Evolutionary conservation across 2,888 invertebrate genomes (phyloP).

Genomic region (Calameuta idolon): DNA sequence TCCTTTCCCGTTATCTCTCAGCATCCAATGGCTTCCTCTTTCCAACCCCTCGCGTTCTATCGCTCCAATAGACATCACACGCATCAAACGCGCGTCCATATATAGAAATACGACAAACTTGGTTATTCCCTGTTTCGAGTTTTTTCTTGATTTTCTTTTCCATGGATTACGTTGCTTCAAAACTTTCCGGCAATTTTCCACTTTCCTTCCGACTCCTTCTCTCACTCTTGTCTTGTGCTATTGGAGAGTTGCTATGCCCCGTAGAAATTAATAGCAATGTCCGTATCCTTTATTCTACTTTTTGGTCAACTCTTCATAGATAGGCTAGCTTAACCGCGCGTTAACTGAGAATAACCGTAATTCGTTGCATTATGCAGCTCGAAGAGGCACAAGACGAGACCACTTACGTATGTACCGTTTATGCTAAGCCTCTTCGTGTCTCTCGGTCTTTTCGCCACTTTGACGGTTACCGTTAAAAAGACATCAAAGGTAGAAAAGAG

Average conservation of each 20-base stretch:
- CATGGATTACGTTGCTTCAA: neutral
- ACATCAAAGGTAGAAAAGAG: neutral
- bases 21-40: neutral
- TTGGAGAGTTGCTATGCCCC: no score
- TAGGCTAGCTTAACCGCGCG: neutral
- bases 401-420: conserved; percentile 13
- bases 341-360: neutral
- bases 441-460: conserved; percentile 4
- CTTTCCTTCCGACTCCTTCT: neutral
- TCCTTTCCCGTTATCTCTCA: neutral
- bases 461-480: conserved; percentile 6
- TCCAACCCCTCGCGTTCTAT: neutral
- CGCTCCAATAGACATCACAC: neutral
- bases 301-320: neutral
- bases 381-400: neutral
- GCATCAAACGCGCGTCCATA: neutral
- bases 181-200: neutral
- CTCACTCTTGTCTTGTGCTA: neutral
- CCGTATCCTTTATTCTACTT: neutral
- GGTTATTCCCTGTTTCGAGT: neutral
- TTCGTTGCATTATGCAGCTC: conserved; percentile 7
- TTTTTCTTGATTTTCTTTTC: neutral
- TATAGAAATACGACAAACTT: neutral
- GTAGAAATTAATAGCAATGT: neutral
- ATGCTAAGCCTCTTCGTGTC: conserved; percentile 8